phyloP scores from a whole-genome alignment of 2,797 vertebrate species.

The Pampus argenteus region DNA sequence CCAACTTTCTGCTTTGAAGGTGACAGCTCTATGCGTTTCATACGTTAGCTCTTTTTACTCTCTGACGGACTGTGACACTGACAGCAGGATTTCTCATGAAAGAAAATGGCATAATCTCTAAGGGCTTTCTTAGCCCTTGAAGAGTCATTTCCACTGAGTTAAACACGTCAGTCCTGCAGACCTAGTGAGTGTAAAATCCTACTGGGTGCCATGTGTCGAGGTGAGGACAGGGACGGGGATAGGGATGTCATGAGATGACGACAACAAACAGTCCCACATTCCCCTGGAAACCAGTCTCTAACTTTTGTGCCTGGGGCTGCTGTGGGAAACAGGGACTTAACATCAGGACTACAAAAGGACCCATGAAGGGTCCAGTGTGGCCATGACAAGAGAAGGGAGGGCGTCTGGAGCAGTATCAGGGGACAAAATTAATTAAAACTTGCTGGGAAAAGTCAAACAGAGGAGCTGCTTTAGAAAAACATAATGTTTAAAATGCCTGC shows the following conservation, averaged over 20 bases:
- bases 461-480: conserved; percentile 24
- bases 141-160: conserved; percentile 70
- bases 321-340: conserved; percentile 33
- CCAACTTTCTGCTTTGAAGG: conserved; percentile 63
- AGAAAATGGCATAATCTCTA: conserved; percentile 58
- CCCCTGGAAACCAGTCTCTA: conserved; percentile 32
- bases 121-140: conserved; percentile 63
- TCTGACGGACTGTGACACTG: conserved; percentile 54
- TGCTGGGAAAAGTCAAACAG: conserved; percentile 34
- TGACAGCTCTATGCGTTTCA: conserved; percentile 45
- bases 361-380: conserved; percentile 11
- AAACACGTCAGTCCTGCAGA: conserved; percentile 58
- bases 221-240: conserved; percentile 40
- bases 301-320: conserved; percentile 25
- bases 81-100: conserved; percentile 61
- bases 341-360: conserved; percentile 25
- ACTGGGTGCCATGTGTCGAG: conserved; percentile 36
- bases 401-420: conserved; percentile 16
- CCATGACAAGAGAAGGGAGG: conserved; percentile 12
- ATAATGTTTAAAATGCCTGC: conserved; percentile 32
- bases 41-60: conserved; percentile 38
- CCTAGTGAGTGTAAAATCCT: conserved; percentile 61
- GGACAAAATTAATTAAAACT: conserved; percentile 43
- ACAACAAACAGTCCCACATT: conserved; percentile 26
- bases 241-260: conserved; percentile 27